Evolutionary conservation across 2,797 vertebrate genomes (phyloP), one percentile per base, ranked within the genome.

Genomic region (Hydrophis major): DNA sequence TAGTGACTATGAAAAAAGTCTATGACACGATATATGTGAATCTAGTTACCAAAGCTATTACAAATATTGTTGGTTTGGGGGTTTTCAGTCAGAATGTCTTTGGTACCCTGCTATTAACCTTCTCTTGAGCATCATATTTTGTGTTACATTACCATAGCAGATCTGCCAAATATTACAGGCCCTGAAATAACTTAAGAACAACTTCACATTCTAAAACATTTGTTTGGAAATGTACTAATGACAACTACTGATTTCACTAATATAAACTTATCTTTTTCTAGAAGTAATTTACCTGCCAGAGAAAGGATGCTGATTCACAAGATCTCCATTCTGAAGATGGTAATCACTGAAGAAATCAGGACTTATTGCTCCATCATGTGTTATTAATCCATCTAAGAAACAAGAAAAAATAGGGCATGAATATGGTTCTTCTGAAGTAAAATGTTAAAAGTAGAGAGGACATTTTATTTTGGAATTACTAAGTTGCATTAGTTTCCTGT

Each of bases 331-430:
- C 94, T 99, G 98, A 94, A 98, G 96, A 90, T 98, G 98, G 94
- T 98, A 98, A 95, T 99, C 98, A 66, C 94, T 95, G 89, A 98
- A 98, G 97, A 99, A 98, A 92, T 98, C 98, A 0, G 98, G 98
- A 96, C 98, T 99, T 96, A 98, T 96, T 0, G 97, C 96, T 55
- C 98, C 98, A 93, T 99, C 98, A 0, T 98, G 97, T 89, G 97
- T 97, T 89, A 98, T 97, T 91, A 99, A 95, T 88, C 98, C 98
- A 94, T 99, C 99, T 99, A 94, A 1, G 88, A 94, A 94, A 78
- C 92, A 63, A 95, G 89, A 61, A 93, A 91, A 0, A 32, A 87
- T 25, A 89, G 66, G 59, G n/a, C n/a, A 37, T 93, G 3, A 95
- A 92, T 25, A 1, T 93, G 20, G 63, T 0, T 8, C 50, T 50